These are phyloP conservation scores for Scaptomyza caliginosa DNA, from an alignment of 2,888 invertebrate genomes.

Conservation along the genomic window DNA sequence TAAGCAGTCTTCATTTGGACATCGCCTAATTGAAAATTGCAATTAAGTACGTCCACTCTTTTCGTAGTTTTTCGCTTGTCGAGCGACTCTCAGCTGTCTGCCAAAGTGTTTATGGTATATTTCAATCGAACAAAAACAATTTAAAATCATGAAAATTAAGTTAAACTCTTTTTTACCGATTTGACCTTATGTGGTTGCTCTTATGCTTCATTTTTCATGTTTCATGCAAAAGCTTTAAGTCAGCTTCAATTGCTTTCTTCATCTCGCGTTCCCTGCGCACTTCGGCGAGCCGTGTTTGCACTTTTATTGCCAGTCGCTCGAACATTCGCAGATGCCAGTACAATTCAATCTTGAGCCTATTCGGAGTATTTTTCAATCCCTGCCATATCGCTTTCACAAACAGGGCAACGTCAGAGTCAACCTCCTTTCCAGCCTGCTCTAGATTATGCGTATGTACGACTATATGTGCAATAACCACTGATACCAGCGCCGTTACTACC, in stretches of 20 bases:
- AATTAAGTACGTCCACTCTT: conserved; percentile 52
- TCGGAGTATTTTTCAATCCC: neutral
- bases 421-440: neutral
- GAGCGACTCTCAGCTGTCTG: conserved; percentile 19
- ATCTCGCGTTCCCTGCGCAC: neutral
- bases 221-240: neutral
- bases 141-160: neutral
- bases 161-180: neutral
- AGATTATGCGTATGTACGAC: conserved; percentile 9
- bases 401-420: neutral
- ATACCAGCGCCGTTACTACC: conserved; percentile 17
- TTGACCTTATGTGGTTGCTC: neutral
- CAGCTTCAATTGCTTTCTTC: neutral
- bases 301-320: neutral
- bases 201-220: neutral
- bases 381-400: neutral
- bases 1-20: conserved; percentile 19
- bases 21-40: conserved; percentile 69
- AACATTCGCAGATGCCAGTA: conserved; percentile 4
- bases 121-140: conserved; percentile 5
- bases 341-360: conserved; percentile 11
- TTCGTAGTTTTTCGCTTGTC: conserved; percentile 14
- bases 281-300: conserved; percentile 5
- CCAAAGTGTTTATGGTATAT: conserved; percentile 37
- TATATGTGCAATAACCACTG: conserved; percentile 25